phyloP scores from a whole-genome alignment of 2,888 invertebrate species.

The Desoria tigrina region DNA sequence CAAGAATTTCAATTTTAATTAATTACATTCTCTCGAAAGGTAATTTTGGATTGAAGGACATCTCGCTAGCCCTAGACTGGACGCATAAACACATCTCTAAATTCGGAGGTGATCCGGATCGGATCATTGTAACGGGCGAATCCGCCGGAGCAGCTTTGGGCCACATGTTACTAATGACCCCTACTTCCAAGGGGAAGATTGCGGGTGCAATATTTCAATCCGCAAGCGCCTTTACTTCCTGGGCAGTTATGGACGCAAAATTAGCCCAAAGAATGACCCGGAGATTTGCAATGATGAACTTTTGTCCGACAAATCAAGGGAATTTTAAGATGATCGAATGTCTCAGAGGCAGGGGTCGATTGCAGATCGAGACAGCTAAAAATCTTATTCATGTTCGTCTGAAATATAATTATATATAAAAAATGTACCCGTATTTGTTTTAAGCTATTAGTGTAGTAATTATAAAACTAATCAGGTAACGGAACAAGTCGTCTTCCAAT shows the following conservation, averaged over 20 bases:
- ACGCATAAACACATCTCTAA: constrained; percentile 23
- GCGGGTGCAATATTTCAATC: constrained; percentile 25
- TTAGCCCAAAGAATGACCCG: constrained; percentile 24
- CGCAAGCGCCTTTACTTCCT: constrained; percentile 32
- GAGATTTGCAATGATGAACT: constrained; percentile 23
- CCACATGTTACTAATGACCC: constrained; percentile 32
- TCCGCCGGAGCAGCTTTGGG: neutral
- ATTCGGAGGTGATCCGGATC: constrained; percentile 29
- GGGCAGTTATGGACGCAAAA: constrained; percentile 27
- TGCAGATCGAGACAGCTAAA: too few species aligned
- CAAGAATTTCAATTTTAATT: neutral
- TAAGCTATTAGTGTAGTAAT: neutral
- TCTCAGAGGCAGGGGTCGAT: constrained; percentile 12
- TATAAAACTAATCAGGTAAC: neutral
- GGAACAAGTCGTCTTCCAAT: neutral
- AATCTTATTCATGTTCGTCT: too few species aligned
- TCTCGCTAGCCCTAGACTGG: constrained; percentile 27
- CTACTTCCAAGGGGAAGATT: constrained; percentile 26
- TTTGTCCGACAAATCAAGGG: constrained; percentile 33
- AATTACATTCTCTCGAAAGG: constrained; percentile 17
- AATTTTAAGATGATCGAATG: constrained; percentile 35
- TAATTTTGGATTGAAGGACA: constrained; percentile 33
- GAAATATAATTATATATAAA: too few species aligned
- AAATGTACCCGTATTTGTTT: too few species aligned
- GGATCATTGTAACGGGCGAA: constrained; percentile 21